Base-by-base conservation (phyloP, 2,888 invertebrate genomes). In the Criorhina ranunculi region DNA sequence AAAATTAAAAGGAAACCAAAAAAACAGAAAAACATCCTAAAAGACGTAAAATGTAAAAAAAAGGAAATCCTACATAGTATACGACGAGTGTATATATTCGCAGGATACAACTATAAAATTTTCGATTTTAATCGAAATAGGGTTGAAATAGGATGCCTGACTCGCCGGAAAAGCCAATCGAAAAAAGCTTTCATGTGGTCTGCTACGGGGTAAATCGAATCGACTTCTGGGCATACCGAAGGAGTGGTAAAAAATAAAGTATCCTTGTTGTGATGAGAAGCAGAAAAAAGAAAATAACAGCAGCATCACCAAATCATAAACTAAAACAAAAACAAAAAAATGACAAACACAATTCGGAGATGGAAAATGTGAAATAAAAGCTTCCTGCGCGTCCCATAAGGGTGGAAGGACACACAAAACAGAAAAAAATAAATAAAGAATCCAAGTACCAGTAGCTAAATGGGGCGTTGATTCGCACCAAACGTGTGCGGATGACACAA, bases 121-220 rank as follows among this genome's bases (percentile, higher is more conserved):
- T n/a, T 75, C 85, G 80, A 85, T 85, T 70, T 75, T 80, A 70
- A 85, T 85, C 85, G 85, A 85, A 85, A 70, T 80, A 85, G 80
- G 80, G 85, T 33, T 85, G 80, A 85, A 85, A 75, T 85, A 80
- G 85, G 85, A 80, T 76, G 73, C 85, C 46, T 12, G 11, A 1
- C 5, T 31, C 17, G 62, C 69, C 69, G 67, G 64, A 79, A 69
- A 85, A 76, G 85, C 85, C 85, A 85, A 85, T 85, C 85, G 85
- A 80, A 80, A 77, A 80, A 73, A 80, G 85, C 85, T 85, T 72
- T 64, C 33, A 49, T 37, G 24, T 40, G 42, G 44, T 40, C 35
- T 62, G 17, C 42, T 57, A 40, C 37, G 57, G 55, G 42, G 46
- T 55, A 82, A 75, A 83, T 83, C 64, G 24, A 75, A 80, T 57